Percentiles rank a stretch among this genome's conserved stretches.
These are phyloP conservation scores for Pangasius macronema DNA, from an alignment of 2,797 vertebrate genomes.

Conservation along the genomic window DNA sequence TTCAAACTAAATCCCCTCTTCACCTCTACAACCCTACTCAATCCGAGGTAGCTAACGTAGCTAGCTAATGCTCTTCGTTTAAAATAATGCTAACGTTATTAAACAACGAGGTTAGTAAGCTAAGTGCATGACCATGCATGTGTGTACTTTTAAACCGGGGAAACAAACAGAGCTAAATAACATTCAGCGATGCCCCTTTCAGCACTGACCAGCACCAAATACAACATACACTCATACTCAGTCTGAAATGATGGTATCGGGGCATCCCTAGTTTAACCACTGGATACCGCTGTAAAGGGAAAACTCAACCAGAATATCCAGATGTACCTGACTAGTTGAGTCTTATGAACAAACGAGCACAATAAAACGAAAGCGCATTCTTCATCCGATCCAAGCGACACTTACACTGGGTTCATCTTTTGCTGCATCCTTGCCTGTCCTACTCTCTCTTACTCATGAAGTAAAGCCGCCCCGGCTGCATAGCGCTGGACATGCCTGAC, in stretches of 20 bases:
- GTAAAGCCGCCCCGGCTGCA: constrained; percentile 61
- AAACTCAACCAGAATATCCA: not conserved
- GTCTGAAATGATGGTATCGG: not conserved
- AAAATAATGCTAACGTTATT: not conserved
- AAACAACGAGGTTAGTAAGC: not conserved
- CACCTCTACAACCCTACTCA: not conserved
- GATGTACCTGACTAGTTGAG: not conserved
- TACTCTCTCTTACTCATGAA: constrained; percentile 64
- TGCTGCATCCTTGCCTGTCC: constrained; percentile 75
- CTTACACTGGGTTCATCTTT: constrained; percentile 77
- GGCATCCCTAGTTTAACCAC: not conserved
- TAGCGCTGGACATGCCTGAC: constrained; percentile 31
- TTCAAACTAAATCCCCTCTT: not conserved
- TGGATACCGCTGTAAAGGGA: not conserved
- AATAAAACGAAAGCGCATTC: not conserved
- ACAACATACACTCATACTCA: not conserved
- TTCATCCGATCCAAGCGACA: constrained; percentile 54
- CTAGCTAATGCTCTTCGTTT: not conserved
- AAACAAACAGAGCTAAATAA: not conserved
- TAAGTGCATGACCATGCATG: not conserved
- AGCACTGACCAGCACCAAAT: not conserved
- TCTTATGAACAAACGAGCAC: not conserved
- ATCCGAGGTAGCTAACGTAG: not conserved
- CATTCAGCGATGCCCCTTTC: too few species aligned
- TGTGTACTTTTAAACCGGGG: not conserved